Base-by-base conservation (phyloP, 2,797 vertebrate genomes). In the Myotis pilosus region DNA sequence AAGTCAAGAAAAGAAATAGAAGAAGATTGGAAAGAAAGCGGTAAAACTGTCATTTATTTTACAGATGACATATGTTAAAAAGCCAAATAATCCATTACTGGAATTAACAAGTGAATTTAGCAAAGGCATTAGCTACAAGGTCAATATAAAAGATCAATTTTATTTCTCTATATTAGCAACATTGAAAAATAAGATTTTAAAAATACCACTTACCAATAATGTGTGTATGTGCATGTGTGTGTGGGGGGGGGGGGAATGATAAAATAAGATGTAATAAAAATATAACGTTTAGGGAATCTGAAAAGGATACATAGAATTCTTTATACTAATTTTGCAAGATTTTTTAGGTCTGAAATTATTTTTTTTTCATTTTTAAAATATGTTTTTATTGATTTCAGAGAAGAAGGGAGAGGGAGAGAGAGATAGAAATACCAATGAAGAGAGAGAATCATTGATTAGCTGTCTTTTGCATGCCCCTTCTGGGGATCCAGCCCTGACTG, bases 211-310 rank as follows among this genome's bases (percentile, higher is more conserved):
- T 87, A 80, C 25, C 90, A 86, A 53, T 49, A 49, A 22, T 55
- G 4, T 78, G 22, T 57, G 20, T 81, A 23, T 44, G 36, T 69
- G 1, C 33, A 1, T 80, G 7, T 49, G 2, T 81, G 30, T 47
- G 16, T 47, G 36, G 36, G 36, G 36, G 36, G 36, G 69, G n/a
- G 17, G 57, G 23, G 25, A 64, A 87, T 71, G 25, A 81, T 41
- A 49, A 76, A 94, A 51, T n/a, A 80, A 80, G 85, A 95, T 89
- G 7, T 71, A 28, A 92, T 55, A 68, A 91, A 88, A 88, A 72
- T 64, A 28, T 49, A 90, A 78, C 25, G 47, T 60, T 87, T 68
- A 68, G 55, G 78, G 3, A 75, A 57, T 62, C 57, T 80, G 57
- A 22, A 38, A 49, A 79, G 10, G 33, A 12, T 74, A 83, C n/a